Conservation (phyloP, 2,797 vertebrate genomes). For the Enteromius trimaculatus region DNA sequence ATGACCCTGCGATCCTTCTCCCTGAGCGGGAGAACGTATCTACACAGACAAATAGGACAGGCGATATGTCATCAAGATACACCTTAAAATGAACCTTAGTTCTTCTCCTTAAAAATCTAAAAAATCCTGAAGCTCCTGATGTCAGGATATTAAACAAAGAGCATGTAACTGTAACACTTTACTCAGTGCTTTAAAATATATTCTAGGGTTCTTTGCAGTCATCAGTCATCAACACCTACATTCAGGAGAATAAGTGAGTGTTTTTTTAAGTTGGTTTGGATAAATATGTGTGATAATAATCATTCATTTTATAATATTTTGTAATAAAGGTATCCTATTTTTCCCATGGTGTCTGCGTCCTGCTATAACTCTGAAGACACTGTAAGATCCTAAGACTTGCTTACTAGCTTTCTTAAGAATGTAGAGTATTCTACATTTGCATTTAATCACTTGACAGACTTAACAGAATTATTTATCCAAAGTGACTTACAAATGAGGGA, state of each 20-base stretch:
- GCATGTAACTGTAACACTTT: neutral
- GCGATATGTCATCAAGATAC: slow-evolving; percentile 8
- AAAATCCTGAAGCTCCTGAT: neutral
- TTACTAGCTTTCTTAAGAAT: neutral
- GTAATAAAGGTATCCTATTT: neutral
- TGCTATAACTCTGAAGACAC: neutral
- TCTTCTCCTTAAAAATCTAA: neutral
- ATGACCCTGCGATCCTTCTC: slow-evolving; percentile 35
- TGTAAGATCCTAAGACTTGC: neutral
- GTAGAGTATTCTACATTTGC: neutral
- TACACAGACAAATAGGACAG: slow-evolving; percentile 31
- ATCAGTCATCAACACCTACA: neutral
- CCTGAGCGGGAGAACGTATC: neutral
- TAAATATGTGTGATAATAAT: neutral
- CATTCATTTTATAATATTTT: neutral
- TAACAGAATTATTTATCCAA: neutral
- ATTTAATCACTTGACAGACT: neutral
- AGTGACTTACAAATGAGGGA: neutral
- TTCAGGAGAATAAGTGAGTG: neutral
- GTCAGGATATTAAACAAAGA: neutral
- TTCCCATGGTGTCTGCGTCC: neutral
- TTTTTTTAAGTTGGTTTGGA: neutral
- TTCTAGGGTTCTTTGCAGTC: neutral
- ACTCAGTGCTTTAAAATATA: neutral
- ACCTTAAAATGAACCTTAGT: neutral